A percentile compares a stretch with the other conserved stretches of the same genome.
These are phyloP conservation scores for Cantharis rufa DNA, from an alignment of 2,888 invertebrate species.

Conservation along the genomic window DNA sequence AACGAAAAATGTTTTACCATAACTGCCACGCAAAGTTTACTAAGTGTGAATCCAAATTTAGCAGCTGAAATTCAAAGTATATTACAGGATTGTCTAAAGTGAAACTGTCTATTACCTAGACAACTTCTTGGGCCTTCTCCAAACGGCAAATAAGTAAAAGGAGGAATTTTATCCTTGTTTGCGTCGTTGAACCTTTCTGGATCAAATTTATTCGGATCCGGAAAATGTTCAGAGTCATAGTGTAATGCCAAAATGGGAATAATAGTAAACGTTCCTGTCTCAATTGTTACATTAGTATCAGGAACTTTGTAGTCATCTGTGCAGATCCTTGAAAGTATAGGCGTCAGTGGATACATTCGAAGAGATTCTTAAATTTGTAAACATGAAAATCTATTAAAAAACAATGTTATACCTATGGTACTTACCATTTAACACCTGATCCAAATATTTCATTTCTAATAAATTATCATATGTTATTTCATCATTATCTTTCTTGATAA, in stretches of 20 bases:
- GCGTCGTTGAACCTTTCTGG: not conserved
- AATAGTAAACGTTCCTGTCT: conserved; percentile 36
- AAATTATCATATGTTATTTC: not conserved
- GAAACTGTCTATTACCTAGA: not conserved
- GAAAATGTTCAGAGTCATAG: conserved; percentile 40
- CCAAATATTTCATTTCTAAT: not conserved
- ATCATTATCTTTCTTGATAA: not conserved
- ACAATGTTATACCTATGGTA: not conserved
- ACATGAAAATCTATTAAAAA: not conserved
- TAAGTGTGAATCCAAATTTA: not conserved
- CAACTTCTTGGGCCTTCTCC: not conserved
- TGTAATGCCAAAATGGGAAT: conserved; percentile 42
- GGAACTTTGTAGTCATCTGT: not conserved
- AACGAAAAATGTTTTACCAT: not conserved
- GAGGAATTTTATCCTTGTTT: not conserved
- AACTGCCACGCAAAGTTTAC: not conserved
- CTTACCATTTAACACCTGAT: not conserved
- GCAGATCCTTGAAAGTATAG: not conserved
- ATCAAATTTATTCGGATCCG: not conserved
- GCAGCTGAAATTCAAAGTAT: not conserved
- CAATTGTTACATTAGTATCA: conserved; percentile 30
- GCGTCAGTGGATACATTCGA: not conserved
- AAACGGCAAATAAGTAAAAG: not conserved
- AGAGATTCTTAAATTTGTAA: not conserved
- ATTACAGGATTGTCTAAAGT: not conserved